Evolutionary conservation across 2,797 vertebrate genomes (phyloP).

Genomic region (Cyprinella venusta): DNA sequence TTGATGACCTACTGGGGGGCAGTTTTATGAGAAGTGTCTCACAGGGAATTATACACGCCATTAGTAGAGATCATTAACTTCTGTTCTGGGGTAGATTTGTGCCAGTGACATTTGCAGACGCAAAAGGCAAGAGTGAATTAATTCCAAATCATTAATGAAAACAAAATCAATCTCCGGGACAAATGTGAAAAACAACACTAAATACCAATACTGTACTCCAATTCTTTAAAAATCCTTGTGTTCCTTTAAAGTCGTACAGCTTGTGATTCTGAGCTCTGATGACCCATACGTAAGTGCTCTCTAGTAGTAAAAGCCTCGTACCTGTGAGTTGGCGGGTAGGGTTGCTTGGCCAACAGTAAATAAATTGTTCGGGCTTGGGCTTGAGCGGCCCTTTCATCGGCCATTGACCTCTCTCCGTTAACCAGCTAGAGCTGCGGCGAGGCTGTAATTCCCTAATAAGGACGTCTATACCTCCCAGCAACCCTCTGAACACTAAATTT

Average conservation of each 20-base stretch:
- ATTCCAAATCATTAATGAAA: slow-evolving; percentile 24
- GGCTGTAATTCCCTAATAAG: slow-evolving; percentile 72
- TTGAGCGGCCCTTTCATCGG: slow-evolving; percentile 65
- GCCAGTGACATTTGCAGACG: slow-evolving; percentile 31
- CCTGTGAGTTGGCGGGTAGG: not conserved
- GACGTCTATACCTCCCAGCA: slow-evolving; percentile 66
- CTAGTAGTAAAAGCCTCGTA: slow-evolving; percentile 14
- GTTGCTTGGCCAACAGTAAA: slow-evolving; percentile 38
- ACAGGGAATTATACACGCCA: not conserved
- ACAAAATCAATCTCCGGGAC: not conserved
- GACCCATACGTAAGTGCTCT: slow-evolving; percentile 3
- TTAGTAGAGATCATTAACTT: slow-evolving; percentile 28
- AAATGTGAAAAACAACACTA: not conserved
- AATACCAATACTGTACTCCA: not conserved
- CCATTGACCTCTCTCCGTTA: slow-evolving; percentile 70
- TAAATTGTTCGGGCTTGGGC: slow-evolving; percentile 63
- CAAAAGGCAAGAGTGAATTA: not conserved
- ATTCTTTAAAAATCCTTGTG: not conserved
- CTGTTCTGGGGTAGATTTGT: slow-evolving; percentile 13
- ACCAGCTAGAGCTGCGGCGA: slow-evolving; percentile 53
- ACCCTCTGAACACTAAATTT: slow-evolving; percentile 62
- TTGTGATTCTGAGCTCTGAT: slow-evolving; percentile 8
- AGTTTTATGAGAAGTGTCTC: slow-evolving; percentile 12
- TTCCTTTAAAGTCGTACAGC: not conserved
- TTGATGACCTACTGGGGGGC: not conserved